Percentiles rank a stretch among this genome's conserved stretches.
These are phyloP conservation scores for Molanna angustata DNA, from an alignment of 2,888 invertebrate genomes.

Conservation along the genomic window DNA sequence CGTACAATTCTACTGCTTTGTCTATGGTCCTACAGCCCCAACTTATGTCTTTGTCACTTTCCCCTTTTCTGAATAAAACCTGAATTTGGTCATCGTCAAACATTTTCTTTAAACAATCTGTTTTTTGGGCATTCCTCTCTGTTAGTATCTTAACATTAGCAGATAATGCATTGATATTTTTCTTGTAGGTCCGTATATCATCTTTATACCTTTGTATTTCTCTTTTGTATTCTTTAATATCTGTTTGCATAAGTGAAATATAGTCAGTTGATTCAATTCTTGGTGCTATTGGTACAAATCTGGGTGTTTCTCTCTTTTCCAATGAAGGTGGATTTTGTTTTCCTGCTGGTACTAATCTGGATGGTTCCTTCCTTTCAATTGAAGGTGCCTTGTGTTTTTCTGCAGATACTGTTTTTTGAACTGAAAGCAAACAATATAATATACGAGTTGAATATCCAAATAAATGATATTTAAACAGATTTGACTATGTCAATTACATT, in stretches of 20 bases:
- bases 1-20: constrained; percentile 14
- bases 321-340: too few species aligned
- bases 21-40: constrained; percentile 16
- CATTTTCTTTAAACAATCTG: constrained; percentile 8
- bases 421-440: constrained; percentile 2
- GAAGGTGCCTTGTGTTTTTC: background rate
- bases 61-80: background rate
- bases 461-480: too few species aligned
- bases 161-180: constrained; percentile 2
- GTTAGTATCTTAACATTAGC: constrained; percentile 10
- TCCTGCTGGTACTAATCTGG: too few species aligned
- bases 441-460: too few species aligned
- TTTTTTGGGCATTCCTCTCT: constrained; percentile 7
- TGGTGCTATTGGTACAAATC: constrained; percentile 13
- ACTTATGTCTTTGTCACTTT: constrained; percentile 2
- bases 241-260: constrained; percentile 11
- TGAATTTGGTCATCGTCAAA: constrained; percentile 16
- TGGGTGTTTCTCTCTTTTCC: constrained; percentile 5
- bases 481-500: too few species aligned
- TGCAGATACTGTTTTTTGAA: background rate
- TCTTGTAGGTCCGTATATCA: constrained; percentile 3
- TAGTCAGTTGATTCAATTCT: constrained; percentile 9
- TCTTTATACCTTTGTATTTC: constrained; percentile 13
- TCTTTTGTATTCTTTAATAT: constrained; percentile 13
- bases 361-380: background rate